phyloP scores from a whole-genome alignment of 2,797 vertebrate genomes.

The Danio aesculapii region DNA sequence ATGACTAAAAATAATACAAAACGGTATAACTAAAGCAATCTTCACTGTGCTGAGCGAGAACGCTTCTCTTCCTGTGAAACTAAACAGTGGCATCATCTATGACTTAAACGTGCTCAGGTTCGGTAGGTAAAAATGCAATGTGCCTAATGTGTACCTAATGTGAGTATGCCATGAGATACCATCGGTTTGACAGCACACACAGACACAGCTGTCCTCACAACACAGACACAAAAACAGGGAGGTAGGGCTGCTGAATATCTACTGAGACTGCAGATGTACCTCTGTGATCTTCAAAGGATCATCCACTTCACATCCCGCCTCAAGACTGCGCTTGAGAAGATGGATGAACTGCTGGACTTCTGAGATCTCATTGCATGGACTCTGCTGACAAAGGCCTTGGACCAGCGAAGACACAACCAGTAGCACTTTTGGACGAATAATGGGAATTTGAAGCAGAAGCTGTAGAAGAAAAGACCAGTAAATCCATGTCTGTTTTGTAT shows the following conservation, averaged over 20 bases:
- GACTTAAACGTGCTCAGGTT: too few relatives aligned
- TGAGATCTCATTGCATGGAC: conserved; percentile 73
- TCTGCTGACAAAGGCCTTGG: conserved; percentile 79
- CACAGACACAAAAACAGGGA: too few relatives aligned
- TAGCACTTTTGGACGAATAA: conserved; percentile 72
- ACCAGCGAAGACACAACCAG: conserved; percentile 81
- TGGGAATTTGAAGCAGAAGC: conserved; percentile 77
- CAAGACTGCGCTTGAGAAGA: conserved; percentile 74
- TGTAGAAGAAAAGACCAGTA: conserved; percentile 54
- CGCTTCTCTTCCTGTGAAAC: too few relatives aligned
- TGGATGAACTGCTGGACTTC: conserved; percentile 78
- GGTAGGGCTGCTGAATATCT: not conserved
- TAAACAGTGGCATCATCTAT: too few relatives aligned
- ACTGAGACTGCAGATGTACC: conserved; percentile 25
- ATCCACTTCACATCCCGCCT: conserved; percentile 68
- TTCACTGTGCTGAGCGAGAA: too few relatives aligned
- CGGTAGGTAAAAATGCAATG: too few relatives aligned
- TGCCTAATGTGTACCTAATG: too few relatives aligned
- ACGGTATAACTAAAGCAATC: too few relatives aligned
- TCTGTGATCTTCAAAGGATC: conserved; percentile 49
- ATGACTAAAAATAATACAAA: too few relatives aligned
- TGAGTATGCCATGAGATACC: too few relatives aligned
- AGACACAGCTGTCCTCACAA: too few relatives aligned
- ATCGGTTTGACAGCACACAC: too few relatives aligned
- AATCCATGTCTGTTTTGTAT: not conserved